Evolutionary conservation across 53 echinoderm and acorn worm genomes (phyloP).

Genomic region (Holothuria scabra): DNA sequence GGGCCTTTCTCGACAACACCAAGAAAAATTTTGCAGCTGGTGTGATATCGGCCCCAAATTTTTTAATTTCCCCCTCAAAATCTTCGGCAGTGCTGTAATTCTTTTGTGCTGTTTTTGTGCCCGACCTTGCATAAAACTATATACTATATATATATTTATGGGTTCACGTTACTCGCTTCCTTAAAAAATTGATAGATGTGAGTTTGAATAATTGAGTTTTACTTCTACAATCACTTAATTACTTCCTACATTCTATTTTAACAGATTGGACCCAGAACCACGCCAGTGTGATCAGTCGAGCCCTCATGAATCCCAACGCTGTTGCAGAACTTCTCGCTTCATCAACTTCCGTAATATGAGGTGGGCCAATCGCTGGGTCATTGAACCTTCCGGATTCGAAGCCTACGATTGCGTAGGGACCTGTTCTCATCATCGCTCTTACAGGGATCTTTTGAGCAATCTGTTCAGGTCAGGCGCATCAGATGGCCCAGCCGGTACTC

Average conservation of each 20-base stretch:
- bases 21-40: too few species aligned
- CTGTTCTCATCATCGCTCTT: slow-evolving; percentile 54
- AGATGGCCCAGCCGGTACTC: not conserved
- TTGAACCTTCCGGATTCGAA: slow-evolving; percentile 93
- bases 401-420: slow-evolving; percentile 85
- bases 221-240: too few species aligned
- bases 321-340: slow-evolving; percentile 82
- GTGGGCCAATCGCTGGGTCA: slow-evolving; percentile 93
- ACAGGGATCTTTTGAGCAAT: slow-evolving; percentile 60
- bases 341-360: slow-evolving; percentile 80
- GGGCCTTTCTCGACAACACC: too few species aligned
- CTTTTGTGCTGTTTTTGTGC: too few species aligned
- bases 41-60: too few species aligned
- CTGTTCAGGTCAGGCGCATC: slow-evolving; percentile 28
- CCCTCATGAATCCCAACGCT: slow-evolving; percentile 40
- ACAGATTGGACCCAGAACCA: slow-evolving; percentile 67
- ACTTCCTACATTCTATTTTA: not conserved
- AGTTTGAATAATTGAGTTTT: too few species aligned
- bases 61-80: too few species aligned
- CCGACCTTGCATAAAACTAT: too few species aligned
- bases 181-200: too few species aligned
- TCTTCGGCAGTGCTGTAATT: too few species aligned
- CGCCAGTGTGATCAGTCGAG: slow-evolving; percentile 60
- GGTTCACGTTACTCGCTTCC: too few species aligned
- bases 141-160: too few species aligned